These are phyloP conservation scores for Hirundo rustica DNA, from an alignment of 2,797 vertebrate genomes.

Conservation along the genomic window DNA sequence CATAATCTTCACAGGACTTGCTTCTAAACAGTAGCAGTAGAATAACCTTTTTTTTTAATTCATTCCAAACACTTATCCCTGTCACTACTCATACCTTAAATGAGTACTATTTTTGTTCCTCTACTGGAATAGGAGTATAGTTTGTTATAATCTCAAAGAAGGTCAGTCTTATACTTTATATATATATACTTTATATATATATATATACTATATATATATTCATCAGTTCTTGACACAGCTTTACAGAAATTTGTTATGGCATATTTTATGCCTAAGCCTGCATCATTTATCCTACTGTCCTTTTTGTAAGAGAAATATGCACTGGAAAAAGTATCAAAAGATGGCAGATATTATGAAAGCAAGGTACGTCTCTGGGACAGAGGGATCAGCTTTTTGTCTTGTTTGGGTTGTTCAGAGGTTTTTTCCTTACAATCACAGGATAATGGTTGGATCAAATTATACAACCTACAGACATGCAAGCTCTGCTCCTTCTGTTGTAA, in stretches of 20 bases:
- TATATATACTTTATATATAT: too few species aligned
- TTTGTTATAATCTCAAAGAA: background rate
- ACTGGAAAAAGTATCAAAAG: background rate
- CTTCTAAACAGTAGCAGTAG: background rate
- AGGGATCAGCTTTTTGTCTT: background rate
- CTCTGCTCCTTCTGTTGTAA: background rate
- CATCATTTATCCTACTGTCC: background rate
- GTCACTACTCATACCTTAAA: background rate
- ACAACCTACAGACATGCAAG: background rate
- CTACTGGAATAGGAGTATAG: background rate
- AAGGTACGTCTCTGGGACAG: background rate
- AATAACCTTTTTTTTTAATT: background rate
- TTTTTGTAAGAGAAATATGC: background rate
- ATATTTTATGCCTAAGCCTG: background rate
- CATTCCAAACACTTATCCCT: background rate
- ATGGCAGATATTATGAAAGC: background rate
- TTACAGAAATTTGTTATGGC: background rate
- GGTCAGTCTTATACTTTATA: too few species aligned
- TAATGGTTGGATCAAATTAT: background rate
- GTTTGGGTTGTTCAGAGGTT: background rate
- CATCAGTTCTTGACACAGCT: background rate
- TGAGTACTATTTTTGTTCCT: background rate
- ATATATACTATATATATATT: too few species aligned
- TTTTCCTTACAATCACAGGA: background rate
- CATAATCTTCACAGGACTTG: background rate